A percentile compares a stretch with the other conserved stretches of the same genome.
Evolutionary conservation across 2,113 vertebrate genomes (phyloP).

Genomic region (Scomber scombrus): DNA sequence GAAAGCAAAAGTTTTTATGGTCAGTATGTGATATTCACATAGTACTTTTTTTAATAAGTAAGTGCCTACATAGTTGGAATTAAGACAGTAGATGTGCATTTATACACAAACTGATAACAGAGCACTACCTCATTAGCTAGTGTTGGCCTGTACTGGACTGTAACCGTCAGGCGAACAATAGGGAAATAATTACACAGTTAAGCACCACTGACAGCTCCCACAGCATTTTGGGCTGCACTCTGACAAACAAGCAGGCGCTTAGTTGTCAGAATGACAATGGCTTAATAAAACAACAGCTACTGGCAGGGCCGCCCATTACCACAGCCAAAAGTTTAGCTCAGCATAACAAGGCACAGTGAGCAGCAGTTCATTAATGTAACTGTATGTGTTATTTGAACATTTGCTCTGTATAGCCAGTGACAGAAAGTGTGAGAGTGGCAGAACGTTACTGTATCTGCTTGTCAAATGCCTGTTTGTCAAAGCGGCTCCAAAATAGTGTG

Average conservation of each 20-base stretch:
- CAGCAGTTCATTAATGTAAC: too few species aligned
- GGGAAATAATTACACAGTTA: conserved; percentile 28
- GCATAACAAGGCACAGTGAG: too few species aligned
- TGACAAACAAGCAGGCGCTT: neutral
- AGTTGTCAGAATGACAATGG: conserved; percentile 20
- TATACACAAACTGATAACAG: too few species aligned
- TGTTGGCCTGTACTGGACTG: conserved; percentile 11
- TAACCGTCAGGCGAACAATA: neutral
- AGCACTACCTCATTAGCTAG: conserved; percentile 9
- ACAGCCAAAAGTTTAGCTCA: neutral
- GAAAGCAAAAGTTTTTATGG: neutral
- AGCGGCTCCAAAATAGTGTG: neutral
- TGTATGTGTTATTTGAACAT: too few species aligned
- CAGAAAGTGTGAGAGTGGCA: too few species aligned
- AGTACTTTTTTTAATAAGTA: too few species aligned
- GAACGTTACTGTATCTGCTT: neutral
- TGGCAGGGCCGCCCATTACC: neutral
- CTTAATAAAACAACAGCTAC: conserved; percentile 19
- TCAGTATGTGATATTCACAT: too few species aligned
- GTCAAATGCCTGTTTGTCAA: neutral
- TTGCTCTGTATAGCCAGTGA: too few species aligned
- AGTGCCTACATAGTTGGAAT: too few species aligned
- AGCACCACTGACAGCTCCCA: neutral
- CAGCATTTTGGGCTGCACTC: neutral
- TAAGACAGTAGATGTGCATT: too few species aligned